These are phyloP conservation scores for Ariolimax columbianus DNA, from an alignment of 2,888 invertebrate genomes.

Conservation along the genomic window DNA sequence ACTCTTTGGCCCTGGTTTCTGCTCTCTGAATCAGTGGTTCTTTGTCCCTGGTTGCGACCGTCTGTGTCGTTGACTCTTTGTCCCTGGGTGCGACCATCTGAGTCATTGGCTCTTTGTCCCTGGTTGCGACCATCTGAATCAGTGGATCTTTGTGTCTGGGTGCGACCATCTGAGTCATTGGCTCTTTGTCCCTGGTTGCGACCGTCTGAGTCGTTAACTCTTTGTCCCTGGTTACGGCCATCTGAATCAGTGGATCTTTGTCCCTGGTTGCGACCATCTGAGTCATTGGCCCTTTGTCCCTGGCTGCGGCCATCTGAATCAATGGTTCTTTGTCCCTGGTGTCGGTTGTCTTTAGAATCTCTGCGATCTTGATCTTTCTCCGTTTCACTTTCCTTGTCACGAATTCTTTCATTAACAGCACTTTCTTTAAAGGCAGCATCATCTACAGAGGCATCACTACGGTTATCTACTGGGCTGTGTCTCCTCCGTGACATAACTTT, in stretches of 20 bases:
- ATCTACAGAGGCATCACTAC: constrained; percentile 71
- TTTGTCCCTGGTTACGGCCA: no score
- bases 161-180: constrained; percentile 45
- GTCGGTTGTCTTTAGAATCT: constrained; percentile 46
- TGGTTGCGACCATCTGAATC: constrained; percentile 8
- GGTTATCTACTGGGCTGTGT: constrained; percentile 62
- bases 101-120: not conserved
- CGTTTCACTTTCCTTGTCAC: constrained; percentile 55
- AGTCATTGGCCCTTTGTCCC: not conserved
- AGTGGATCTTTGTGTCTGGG: constrained; percentile 8
- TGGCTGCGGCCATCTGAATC: constrained; percentile 7
- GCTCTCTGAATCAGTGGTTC: not conserved
- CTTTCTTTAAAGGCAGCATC: constrained; percentile 71
- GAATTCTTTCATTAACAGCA: constrained; percentile 32
- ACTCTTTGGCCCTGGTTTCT: no score
- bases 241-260: no score
- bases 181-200: no score
- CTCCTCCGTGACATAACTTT: constrained; percentile 31
- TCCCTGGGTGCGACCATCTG: constrained; percentile 43
- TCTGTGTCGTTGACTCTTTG: not conserved
- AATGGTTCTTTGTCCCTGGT: constrained; percentile 12
- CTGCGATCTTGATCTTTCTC: constrained; percentile 45
- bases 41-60: not conserved
- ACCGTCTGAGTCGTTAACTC: no score
- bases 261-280: no score